Evolutionary conservation across 2,888 invertebrate species (phyloP), one percentile per base, ranked within the genome.

Genomic region (Beris morrisii): DNA sequence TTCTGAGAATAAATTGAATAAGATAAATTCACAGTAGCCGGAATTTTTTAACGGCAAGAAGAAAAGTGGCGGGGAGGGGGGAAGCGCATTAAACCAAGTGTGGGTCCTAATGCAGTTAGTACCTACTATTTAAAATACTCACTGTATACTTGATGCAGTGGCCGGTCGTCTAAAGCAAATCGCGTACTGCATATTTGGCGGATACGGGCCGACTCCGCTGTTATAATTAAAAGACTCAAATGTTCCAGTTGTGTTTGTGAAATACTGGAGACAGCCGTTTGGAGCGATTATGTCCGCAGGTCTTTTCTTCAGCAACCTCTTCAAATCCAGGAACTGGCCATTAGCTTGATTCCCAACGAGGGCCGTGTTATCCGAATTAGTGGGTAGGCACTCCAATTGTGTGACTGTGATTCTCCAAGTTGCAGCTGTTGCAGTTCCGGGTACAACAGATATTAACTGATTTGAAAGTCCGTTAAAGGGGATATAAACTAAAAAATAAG

Each of bases 191-290:
- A 86, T 72, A 68, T 83, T 83, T 0, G 82, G 83, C 67, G 85
- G 84, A 71, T 87, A 88, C 0, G 85, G 84, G 0, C 84, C 84
- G 0, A 75, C 69, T 0, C 82, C 82, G 4, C 81, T 74, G 73
- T 85, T 85, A 72, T 84, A 88, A 74, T 88, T 89, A 71, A 89
- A 88, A 54, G 76, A 78, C 65, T 84, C 84, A 68, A 89, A 83
- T 5, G 75, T 73, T 0, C 87, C 88, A 0, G 78, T 74, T 0
- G 82, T 75, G 56, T 86, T 85, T 0, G 86, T 86, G 74, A 82
- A 87, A 79, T 86, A 89, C 72, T 89, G 89, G 15, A 87, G 81
- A 57, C 88, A 88, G 46, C 88, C 89, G 0, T 83, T 81, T 0
- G 89, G 89, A 0, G 89, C 79, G 50, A 80, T 65, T 12, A 76